Evolutionary conservation across 2,113 vertebrate genomes (phyloP).

Genomic region (Phaethornis superciliosus): DNA sequence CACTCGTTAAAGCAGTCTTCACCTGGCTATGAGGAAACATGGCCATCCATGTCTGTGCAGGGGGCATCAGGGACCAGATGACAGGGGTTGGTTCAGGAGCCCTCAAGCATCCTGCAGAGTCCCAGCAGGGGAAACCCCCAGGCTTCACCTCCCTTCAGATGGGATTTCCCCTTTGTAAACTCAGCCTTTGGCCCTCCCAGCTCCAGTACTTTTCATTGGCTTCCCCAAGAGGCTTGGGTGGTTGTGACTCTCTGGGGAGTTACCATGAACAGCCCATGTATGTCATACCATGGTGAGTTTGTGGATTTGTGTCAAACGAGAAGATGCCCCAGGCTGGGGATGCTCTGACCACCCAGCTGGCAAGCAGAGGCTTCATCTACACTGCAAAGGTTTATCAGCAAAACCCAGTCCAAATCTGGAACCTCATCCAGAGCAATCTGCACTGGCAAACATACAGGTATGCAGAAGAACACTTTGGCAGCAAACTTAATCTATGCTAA

Average conservation of each 20-base stretch:
- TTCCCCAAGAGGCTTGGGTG: neutral
- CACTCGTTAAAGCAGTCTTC: neutral
- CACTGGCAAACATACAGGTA: fast-evolving
- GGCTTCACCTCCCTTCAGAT: neutral
- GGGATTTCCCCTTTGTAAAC: neutral
- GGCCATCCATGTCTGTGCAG: too few species aligned
- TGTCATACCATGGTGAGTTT: neutral
- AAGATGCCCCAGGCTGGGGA: neutral
- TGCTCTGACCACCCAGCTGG: fast-evolving
- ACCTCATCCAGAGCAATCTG: neutral
- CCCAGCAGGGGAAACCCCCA: neutral
- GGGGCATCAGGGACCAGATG: fast-evolving
- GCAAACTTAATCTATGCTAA: neutral
- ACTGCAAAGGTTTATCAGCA: neutral
- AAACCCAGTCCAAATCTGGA: neutral
- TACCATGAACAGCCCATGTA: neutral
- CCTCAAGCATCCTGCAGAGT: neutral
- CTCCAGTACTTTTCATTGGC: neutral
- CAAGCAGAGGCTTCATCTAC: neutral
- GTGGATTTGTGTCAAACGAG: fast-evolving
- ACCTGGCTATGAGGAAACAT: fast-evolving
- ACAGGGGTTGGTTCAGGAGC: fast-evolving
- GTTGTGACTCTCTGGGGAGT: neutral
- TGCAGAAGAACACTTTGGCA: neutral
- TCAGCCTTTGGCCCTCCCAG: neutral